These are phyloP conservation scores for Micromesistius poutassou DNA, from an alignment of 2,797 vertebrate species.

Conservation along the genomic window DNA sequence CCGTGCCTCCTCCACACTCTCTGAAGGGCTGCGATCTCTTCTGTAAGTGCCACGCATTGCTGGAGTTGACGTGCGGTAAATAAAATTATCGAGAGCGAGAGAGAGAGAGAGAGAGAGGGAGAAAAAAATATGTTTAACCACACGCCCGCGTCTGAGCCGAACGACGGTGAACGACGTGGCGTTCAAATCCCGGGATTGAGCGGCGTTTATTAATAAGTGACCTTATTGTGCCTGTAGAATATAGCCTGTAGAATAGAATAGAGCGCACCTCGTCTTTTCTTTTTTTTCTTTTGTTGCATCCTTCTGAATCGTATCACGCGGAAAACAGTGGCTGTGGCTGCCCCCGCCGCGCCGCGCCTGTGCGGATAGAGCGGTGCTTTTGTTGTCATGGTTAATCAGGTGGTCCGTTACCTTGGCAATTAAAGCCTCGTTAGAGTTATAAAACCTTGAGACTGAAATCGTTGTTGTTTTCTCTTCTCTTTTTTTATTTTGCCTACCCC, in stretches of 20 bases:
- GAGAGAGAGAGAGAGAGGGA: neutral
- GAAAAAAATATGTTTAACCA: neutral
- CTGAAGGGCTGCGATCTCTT: constrained; percentile 61
- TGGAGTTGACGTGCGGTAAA: constrained; percentile 60
- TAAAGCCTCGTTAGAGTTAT: constrained; percentile 82
- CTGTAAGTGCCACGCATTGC: constrained; percentile 56
- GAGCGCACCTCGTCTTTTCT: neutral
- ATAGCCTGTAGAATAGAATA: no score
- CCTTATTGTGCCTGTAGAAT: neutral
- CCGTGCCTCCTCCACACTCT: constrained; percentile 59
- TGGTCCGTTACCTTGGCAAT: constrained; percentile 74
- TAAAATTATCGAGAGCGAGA: constrained; percentile 37
- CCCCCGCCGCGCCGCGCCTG: neutral
- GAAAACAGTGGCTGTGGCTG: neutral
- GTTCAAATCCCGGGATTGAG: neutral
- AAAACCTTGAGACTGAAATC: constrained; percentile 81
- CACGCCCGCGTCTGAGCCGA: neutral
- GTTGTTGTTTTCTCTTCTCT: neutral
- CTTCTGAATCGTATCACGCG: neutral
- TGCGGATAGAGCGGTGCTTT: constrained; percentile 48
- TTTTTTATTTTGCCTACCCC: neutral
- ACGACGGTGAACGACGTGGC: neutral
- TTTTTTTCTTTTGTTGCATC: no score
- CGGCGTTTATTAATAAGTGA: neutral
- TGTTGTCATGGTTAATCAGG: constrained; percentile 70